phyloP scores from a whole-genome alignment of 2,797 vertebrate genomes.

The Nannoperca australis region DNA sequence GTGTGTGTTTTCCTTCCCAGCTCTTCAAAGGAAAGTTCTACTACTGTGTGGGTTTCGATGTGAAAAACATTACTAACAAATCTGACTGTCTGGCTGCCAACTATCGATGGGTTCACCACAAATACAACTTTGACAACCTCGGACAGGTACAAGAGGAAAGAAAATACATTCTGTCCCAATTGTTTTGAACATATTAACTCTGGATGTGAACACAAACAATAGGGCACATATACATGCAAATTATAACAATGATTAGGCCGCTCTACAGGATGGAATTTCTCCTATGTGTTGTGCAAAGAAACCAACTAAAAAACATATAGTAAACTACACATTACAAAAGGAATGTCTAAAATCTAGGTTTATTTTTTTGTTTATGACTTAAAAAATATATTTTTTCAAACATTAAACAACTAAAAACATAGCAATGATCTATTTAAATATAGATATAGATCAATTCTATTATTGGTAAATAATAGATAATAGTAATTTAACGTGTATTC shows the following conservation, averaged over 20 bases:
- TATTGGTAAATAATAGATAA: conserved; percentile 1
- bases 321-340: neutral
- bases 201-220: neutral
- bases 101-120: conserved; percentile 97
- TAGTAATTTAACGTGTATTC: neutral
- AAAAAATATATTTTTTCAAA: neutral
- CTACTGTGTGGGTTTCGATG: conserved; percentile 94
- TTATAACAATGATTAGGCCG: too few species aligned
- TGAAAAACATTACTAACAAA: conserved; percentile 96
- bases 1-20: conserved; percentile 80
- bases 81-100: conserved; percentile 92
- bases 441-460: neutral
- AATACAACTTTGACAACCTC: conserved; percentile 98
- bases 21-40: conserved; percentile 99
- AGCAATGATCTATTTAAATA: conserved; percentile 6
- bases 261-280: neutral
- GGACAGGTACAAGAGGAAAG: conserved; percentile 89
- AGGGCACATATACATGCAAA: neutral
- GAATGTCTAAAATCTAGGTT: too few species aligned
- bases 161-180: neutral
- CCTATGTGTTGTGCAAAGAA: neutral
- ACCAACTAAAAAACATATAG: neutral
- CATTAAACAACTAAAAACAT: neutral
- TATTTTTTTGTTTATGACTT: too few species aligned
- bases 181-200: conserved; percentile 4